These are phyloP conservation scores for Ophion ellenae DNA, from an alignment of 2,888 invertebrate species.

Conservation along the genomic window DNA sequence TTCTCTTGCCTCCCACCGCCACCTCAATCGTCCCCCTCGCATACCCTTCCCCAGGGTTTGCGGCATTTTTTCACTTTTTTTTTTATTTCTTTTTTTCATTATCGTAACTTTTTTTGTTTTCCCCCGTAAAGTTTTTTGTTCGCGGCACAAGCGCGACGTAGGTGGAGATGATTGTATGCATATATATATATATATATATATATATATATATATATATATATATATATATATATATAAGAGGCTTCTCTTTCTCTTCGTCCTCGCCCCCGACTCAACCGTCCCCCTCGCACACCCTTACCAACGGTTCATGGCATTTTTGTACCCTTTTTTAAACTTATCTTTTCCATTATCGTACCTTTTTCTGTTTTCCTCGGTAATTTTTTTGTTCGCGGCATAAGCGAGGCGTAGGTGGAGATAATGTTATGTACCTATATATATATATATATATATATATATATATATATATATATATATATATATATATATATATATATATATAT, in stretches of 20 bases:
- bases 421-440: neutral
- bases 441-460: conserved; percentile 31
- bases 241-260: conserved; percentile 43
- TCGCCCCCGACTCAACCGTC: neutral
- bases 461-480: neutral
- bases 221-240: neutral
- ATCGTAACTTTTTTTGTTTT: neutral
- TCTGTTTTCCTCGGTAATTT: conserved; percentile 45
- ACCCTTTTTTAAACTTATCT: conserved; percentile 39
- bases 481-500: neutral
- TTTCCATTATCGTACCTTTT: conserved; percentile 21
- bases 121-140: conserved; percentile 57
- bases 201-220: too few relatives aligned
- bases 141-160: conserved; percentile 39
- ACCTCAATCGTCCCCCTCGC: conserved; percentile 11
- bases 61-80: conserved; percentile 62
- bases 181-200: neutral
- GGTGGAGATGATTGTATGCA: conserved; percentile 45
- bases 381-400: conserved; percentile 40
- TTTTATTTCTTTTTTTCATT: conserved; percentile 39
- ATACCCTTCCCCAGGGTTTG: conserved; percentile 66
- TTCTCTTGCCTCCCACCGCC: conserved; percentile 23
- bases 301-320: conserved; percentile 64
- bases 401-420: conserved; percentile 43
- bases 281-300: conserved; percentile 59